Conservation (phyloP, 2,113 vertebrate species). For the Ranitomeya imitator region DNA sequence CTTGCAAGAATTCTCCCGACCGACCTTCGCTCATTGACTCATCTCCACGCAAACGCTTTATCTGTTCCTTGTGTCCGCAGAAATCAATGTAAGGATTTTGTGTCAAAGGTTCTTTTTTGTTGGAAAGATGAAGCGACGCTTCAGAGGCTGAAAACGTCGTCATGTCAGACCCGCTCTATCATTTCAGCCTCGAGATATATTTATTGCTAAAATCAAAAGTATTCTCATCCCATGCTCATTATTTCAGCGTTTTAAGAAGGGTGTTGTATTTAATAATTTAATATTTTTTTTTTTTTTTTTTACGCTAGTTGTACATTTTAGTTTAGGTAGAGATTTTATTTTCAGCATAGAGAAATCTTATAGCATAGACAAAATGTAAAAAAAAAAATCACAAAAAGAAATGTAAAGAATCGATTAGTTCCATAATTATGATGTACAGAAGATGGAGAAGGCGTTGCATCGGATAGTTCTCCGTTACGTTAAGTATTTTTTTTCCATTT, state of each 20-base stretch:
- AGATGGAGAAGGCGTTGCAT: background rate
- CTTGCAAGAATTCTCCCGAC: constrained; percentile 54
- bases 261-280: background rate
- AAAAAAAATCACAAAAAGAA: background rate
- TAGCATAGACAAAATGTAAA: background rate
- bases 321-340: background rate
- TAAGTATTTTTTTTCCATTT: background rate
- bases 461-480: background rate
- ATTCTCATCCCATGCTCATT: background rate
- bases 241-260: background rate
- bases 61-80: background rate
- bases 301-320: background rate
- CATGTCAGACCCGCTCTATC: background rate
- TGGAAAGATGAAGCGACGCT: background rate
- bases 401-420: background rate
- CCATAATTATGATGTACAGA: background rate
- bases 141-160: background rate
- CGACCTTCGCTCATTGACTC: constrained; percentile 10
- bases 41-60: constrained; percentile 51
- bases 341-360: background rate
- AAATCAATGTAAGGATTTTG: constrained; percentile 16
- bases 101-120: background rate
- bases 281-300: background rate
- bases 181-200: background rate
- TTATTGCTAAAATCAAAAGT: background rate